Percentiles rank a stretch among this genome's conserved stretches.
Evolutionary conservation across 2,888 invertebrate genomes (phyloP).

Genomic region (Mantis religiosa): DNA sequence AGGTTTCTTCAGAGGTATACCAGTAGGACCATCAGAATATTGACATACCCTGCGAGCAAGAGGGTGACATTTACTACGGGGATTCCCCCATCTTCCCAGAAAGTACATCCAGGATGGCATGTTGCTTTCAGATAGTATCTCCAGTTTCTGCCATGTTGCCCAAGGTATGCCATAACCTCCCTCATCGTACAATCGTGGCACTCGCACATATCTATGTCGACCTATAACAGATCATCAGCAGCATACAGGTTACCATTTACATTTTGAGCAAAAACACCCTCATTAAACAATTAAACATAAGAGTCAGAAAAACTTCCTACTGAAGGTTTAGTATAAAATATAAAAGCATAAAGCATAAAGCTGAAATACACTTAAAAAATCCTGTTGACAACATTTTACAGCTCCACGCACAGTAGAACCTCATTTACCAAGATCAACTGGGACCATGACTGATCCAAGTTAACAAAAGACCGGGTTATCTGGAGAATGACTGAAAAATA

Average conservation of each 20-base stretch:
- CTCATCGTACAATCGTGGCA: slow-evolving; percentile 58
- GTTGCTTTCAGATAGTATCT: slow-evolving; percentile 31
- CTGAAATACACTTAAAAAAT: too few relatives aligned
- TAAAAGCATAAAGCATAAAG: too few relatives aligned
- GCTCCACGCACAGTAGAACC: too few relatives aligned
- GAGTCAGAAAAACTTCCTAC: too few relatives aligned
- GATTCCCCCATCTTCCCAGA: slow-evolving; percentile 64
- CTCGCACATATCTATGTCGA: slow-evolving; percentile 56
- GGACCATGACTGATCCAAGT: too few relatives aligned
- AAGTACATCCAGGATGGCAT: slow-evolving; percentile 58
- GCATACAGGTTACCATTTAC: not conserved
- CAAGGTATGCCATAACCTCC: slow-evolving; percentile 61
- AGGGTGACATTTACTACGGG: slow-evolving; percentile 58
- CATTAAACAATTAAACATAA: not conserved
- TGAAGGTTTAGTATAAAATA: too few relatives aligned
- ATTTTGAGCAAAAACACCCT: not conserved
- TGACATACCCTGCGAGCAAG: slow-evolving; percentile 60
- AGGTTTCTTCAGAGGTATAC: slow-evolving; percentile 54
- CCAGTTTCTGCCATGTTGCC: slow-evolving; percentile 60
- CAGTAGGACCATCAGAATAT: slow-evolving; percentile 60
- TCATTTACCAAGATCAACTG: too few relatives aligned
- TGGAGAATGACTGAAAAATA: too few relatives aligned
- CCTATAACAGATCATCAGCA: slow-evolving; percentile 32
- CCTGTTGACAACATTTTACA: too few relatives aligned
- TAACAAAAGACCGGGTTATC: too few relatives aligned